A percentile compares a stretch with the other conserved stretches of the same genome.
phyloP scores from a whole-genome alignment of 2,113 vertebrate genomes.

The Butorides virescens region DNA sequence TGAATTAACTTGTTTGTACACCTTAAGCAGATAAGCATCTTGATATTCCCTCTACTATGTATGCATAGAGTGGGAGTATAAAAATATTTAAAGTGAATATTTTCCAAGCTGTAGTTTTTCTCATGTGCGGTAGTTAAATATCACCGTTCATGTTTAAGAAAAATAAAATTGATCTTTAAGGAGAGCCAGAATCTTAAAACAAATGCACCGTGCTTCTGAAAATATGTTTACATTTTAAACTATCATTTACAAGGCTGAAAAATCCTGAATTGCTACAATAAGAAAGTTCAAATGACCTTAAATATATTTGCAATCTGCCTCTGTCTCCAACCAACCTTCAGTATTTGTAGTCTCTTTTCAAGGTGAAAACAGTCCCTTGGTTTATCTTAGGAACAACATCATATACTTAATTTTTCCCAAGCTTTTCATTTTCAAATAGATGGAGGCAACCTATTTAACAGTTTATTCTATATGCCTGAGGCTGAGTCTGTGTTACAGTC shows the following conservation, averaged over 20 bases:
- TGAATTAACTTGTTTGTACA: constrained; percentile 68
- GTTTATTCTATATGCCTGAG: constrained; percentile 87
- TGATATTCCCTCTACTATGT: constrained; percentile 50
- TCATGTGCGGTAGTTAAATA: background rate
- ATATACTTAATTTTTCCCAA: constrained; percentile 76
- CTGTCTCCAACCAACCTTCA: constrained; percentile 46
- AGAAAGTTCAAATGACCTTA: constrained; percentile 61
- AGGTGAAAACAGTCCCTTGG: constrained; percentile 77
- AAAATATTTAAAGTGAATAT: constrained; percentile 45
- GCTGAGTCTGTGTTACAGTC: constrained; percentile 88
- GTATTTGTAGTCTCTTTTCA: constrained; percentile 56
- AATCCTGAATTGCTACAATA: background rate
- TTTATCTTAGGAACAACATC: constrained; percentile 85
- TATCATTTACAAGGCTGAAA: constrained; percentile 18
- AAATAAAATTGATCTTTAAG: background rate
- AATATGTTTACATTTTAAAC: constrained; percentile 1
- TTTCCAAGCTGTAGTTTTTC: background rate
- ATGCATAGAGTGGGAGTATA: constrained; percentile 44
- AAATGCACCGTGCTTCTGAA: background rate
- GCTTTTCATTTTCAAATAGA: constrained; percentile 94
- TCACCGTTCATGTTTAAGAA: background rate
- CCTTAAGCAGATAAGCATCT: constrained; percentile 61
- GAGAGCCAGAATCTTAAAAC: constrained; percentile 1
- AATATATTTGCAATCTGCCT: constrained; percentile 47
- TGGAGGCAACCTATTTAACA: constrained; percentile 88